These are phyloP conservation scores for Oxygymnocypris stewartii DNA, from an alignment of 2,113 vertebrate genomes.

Conservation along the genomic window DNA sequence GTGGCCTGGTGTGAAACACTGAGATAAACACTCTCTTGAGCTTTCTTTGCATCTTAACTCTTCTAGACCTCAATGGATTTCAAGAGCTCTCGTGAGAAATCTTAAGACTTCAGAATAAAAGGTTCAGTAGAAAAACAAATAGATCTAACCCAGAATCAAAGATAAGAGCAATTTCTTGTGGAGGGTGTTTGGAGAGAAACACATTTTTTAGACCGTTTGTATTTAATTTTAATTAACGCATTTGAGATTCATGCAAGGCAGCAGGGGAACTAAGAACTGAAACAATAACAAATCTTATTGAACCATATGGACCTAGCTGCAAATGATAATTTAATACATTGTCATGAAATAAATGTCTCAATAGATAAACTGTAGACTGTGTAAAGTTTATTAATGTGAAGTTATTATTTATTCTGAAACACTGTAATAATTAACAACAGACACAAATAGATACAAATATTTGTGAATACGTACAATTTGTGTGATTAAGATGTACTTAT, in stretches of 20 bases:
- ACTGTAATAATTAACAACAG: background rate
- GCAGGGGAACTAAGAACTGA: slow-evolving; percentile 2
- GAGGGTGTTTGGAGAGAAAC: background rate
- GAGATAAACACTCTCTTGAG: background rate
- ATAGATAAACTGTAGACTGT: background rate
- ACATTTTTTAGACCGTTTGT: background rate
- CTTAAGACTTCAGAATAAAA: slow-evolving; percentile 7
- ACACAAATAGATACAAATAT: background rate
- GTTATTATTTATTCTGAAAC: background rate
- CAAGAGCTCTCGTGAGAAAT: background rate
- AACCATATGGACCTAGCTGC: background rate
- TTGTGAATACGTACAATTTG: background rate
- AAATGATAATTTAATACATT: background rate
- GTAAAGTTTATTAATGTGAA: background rate
- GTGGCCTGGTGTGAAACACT: background rate
- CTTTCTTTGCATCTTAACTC: slow-evolving; percentile 19
- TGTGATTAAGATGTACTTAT: background rate
- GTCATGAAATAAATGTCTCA: background rate
- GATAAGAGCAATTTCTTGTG: background rate
- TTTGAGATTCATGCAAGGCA: background rate
- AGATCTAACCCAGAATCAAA: background rate
- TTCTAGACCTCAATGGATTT: slow-evolving; percentile 14
- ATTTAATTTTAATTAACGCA: slow-evolving; percentile 19
- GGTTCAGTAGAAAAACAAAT: background rate
- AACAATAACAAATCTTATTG: slow-evolving; percentile 11